Percentiles rank a stretch among this genome's conserved stretches.
Conservation (phyloP, 2,113 vertebrate genomes). For the Notothenia rossii region DNA sequence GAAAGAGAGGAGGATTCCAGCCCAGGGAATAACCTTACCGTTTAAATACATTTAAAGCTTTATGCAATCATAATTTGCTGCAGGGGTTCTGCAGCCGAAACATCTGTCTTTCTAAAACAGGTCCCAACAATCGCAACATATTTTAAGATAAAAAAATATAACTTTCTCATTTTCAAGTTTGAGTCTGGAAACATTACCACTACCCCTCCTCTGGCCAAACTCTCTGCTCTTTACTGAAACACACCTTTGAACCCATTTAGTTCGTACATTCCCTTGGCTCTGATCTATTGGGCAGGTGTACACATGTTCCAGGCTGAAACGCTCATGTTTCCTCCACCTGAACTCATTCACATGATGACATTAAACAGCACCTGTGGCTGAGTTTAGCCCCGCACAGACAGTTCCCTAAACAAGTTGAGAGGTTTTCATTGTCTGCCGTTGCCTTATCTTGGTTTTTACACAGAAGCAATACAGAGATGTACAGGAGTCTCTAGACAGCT, state of each 20-base stretch:
- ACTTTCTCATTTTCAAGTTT: conserved; percentile 28
- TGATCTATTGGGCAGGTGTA: conserved; percentile 74
- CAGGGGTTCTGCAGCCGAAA: conserved; percentile 13
- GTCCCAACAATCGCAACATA: conserved; percentile 30
- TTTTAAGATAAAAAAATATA: background rate
- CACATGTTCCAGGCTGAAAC: conserved; percentile 65
- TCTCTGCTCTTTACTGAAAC: background rate
- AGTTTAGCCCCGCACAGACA: background rate
- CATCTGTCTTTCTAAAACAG: conserved; percentile 6
- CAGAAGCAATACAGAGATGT: background rate
- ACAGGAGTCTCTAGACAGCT: conserved; percentile 9
- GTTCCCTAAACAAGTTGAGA: conserved; percentile 1
- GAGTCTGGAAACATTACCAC: conserved; percentile 12
- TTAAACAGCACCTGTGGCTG: conserved; percentile 44
- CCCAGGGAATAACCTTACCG: background rate
- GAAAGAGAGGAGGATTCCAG: background rate
- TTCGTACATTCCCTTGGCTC: conserved; percentile 57
- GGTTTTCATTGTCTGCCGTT: conserved; percentile 8
- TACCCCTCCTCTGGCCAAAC: background rate
- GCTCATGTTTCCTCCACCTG: conserved; percentile 42
- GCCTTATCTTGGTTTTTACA: conserved; percentile 24
- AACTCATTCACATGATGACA: conserved; percentile 55
- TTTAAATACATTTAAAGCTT: background rate
- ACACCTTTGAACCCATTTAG: background rate
- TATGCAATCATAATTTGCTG: conserved; percentile 24